These are phyloP conservation scores for Takifugu flavidus DNA, from an alignment of 2,113 vertebrate genomes.

Conservation along the genomic window DNA sequence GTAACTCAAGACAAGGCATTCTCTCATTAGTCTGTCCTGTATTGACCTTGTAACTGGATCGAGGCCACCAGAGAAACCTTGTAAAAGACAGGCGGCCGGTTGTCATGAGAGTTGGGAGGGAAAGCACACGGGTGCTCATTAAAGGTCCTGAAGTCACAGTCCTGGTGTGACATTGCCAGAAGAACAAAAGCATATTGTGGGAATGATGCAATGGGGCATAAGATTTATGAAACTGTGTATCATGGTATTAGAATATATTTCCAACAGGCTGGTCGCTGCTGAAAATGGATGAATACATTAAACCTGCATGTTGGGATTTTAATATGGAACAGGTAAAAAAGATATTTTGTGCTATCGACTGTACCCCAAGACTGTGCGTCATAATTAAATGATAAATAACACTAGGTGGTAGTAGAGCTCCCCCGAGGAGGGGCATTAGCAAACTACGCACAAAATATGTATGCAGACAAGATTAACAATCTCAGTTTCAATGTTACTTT, in stretches of 20 bases:
- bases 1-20: constrained; percentile 69
- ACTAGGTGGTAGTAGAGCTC: constrained; percentile 70
- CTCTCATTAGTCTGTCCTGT: constrained; percentile 49
- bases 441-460: constrained; percentile 37
- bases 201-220: constrained; percentile 19
- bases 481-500: not conserved
- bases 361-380: constrained; percentile 15
- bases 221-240: constrained; percentile 10
- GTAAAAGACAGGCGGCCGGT: constrained; percentile 74
- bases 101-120: constrained; percentile 68
- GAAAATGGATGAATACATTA: not conserved
- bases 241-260: not conserved
- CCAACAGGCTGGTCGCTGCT: not conserved
- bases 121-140: constrained; percentile 57
- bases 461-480: not conserved
- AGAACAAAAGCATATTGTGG: constrained; percentile 14
- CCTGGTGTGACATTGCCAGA: constrained; percentile 17
- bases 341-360: constrained; percentile 7
- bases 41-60: constrained; percentile 72
- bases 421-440: constrained; percentile 22
- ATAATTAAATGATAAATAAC: constrained; percentile 53
- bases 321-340: not conserved
- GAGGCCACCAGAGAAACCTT: constrained; percentile 55
- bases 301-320: not conserved
- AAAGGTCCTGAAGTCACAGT: constrained; percentile 50